A percentile compares a stretch with the other conserved stretches of the same genome.
Evolutionary conservation across 2,888 invertebrate genomes (phyloP).

Genomic region (Tribolium freemani): DNA sequence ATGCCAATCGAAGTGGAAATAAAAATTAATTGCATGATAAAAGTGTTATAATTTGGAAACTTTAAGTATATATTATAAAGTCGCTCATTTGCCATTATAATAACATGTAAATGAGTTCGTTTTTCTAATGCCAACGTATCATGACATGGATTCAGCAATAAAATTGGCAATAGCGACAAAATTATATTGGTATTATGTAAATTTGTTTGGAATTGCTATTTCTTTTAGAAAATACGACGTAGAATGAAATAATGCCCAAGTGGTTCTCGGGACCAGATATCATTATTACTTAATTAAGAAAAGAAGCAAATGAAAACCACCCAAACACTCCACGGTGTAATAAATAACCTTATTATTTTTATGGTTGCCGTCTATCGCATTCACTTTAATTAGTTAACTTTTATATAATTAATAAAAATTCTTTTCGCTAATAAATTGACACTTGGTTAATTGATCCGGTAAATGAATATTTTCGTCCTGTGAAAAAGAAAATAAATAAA

Average conservation of each 20-base stretch:
- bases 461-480: constrained; percentile 21
- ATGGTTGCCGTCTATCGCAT: constrained; percentile 25
- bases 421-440: constrained; percentile 42
- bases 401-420: constrained; percentile 41
- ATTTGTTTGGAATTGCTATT: constrained; percentile 7
- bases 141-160: constrained; percentile 7
- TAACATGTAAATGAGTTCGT: constrained; percentile 9
- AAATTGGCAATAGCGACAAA: constrained; percentile 17
- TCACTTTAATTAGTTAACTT: constrained; percentile 33
- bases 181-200: constrained; percentile 21
- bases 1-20: constrained; percentile 1
- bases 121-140: constrained; percentile 4
- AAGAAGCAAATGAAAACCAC: constrained; percentile 31
- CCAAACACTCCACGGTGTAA: constrained; percentile 28
- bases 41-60: background rate
- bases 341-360: constrained; percentile 42
- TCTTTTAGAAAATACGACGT: constrained; percentile 5
- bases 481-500: constrained; percentile 28
- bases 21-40: constrained; percentile 1
- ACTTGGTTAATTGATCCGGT: constrained; percentile 38
- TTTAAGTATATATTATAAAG: background rate
- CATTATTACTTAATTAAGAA: constrained; percentile 38
- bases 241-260: constrained; percentile 12
- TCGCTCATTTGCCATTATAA: constrained; percentile 16
- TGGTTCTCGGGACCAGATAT: constrained; percentile 25